Conservation (phyloP, 2,888 invertebrate genomes). For the Clanis bilineata region DNA sequence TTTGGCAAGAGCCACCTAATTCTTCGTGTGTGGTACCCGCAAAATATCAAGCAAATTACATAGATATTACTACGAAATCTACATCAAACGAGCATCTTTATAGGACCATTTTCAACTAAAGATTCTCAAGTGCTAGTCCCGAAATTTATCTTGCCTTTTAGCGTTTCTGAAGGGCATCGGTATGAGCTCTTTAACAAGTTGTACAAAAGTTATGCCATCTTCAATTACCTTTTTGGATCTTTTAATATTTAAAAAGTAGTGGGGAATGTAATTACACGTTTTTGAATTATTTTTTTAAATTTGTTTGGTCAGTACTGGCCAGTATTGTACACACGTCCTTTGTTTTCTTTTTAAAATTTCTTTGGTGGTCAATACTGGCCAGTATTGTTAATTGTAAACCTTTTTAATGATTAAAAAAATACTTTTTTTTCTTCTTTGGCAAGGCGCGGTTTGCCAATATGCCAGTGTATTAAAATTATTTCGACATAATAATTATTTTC, state of each 20-base stretch:
- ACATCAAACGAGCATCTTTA: background rate
- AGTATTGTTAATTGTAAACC: background rate
- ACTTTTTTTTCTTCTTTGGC: too few species aligned
- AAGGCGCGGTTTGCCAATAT: too few species aligned
- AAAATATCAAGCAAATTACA: background rate
- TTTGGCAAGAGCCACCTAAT: background rate
- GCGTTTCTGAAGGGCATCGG: background rate
- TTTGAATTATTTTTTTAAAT: background rate
- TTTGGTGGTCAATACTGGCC: background rate
- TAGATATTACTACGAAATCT: background rate
- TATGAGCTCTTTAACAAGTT: background rate
- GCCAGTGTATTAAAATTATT: too few species aligned
- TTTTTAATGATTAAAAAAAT: too few species aligned
- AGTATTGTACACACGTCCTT: background rate
- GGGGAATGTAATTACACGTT: too few species aligned
- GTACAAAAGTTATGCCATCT: background rate
- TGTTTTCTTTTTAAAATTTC: background rate
- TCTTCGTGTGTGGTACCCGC: background rate
- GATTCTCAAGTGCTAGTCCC: background rate
- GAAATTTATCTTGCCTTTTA: background rate
- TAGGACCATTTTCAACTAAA: background rate
- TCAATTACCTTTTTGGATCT: background rate
- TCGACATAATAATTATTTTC: too few species aligned
- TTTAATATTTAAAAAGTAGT: background rate
- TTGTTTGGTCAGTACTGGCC: background rate